Evolutionary conservation across 2,888 invertebrate genomes (phyloP).

Genomic region (Sarcophaga variegata): DNA sequence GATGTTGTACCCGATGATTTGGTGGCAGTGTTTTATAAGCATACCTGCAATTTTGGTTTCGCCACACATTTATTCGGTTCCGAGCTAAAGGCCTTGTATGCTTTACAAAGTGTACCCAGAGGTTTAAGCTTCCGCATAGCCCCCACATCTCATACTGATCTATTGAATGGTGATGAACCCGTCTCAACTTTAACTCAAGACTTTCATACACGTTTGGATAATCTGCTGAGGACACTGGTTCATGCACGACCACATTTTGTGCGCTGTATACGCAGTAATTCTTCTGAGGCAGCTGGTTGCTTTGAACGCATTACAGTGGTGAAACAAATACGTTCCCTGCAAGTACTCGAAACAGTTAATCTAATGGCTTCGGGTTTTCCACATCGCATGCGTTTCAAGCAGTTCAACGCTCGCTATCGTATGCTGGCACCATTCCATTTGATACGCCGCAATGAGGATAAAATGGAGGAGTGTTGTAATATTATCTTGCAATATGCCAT

Average conservation of each 20-base stretch:
- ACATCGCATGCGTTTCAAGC: constrained; percentile 96
- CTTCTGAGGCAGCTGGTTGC: constrained; percentile 89
- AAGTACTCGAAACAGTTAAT: constrained; percentile 96
- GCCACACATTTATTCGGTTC: constrained; percentile 97
- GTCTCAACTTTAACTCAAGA: constrained; percentile 96
- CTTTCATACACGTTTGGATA: constrained; percentile 96
- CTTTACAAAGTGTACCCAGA: constrained; percentile 88
- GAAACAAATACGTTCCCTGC: constrained; percentile 93
- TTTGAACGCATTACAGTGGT: constrained; percentile 93
- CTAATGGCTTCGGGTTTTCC: constrained; percentile 97
- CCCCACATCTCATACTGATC: constrained; percentile 92
- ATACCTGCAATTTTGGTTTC: constrained; percentile 97
- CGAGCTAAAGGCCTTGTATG: constrained; percentile 92
- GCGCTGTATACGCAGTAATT: constrained; percentile 94
- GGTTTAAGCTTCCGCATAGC: constrained; percentile 94
- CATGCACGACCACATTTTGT: constrained; percentile 97
- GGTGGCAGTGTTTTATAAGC: constrained; percentile 95
- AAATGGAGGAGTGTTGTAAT: constrained; percentile 89
- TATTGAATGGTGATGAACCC: constrained; percentile 91
- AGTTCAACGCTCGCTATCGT: constrained; percentile 93
- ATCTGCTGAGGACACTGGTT: constrained; percentile 93
- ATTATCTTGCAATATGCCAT: constrained; percentile 88
- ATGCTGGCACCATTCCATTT: constrained; percentile 91
- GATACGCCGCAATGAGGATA: constrained; percentile 86
- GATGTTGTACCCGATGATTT: constrained; percentile 96